A percentile compares a stretch with the other conserved stretches of the same genome.
These are phyloP conservation scores for Microcebus murinus DNA, from an alignment of 2,113 vertebrate species.

Conservation along the genomic window DNA sequence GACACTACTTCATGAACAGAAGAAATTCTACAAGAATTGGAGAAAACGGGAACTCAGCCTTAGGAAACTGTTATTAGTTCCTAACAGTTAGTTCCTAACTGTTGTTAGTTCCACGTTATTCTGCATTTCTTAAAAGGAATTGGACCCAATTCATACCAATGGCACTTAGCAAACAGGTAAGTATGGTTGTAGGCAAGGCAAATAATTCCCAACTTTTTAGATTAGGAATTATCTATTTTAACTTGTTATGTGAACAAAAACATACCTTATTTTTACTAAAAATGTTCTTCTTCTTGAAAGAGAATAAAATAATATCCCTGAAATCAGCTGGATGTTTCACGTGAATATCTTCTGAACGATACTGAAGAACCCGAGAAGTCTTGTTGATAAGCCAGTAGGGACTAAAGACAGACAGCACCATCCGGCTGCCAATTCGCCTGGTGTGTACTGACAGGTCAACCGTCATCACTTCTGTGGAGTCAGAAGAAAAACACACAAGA, in stretches of 20 bases:
- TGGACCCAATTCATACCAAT: background rate
- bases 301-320: constrained; percentile 94
- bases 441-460: constrained; percentile 91
- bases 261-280: constrained; percentile 97
- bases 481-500: constrained; percentile 87
- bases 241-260: background rate
- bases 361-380: constrained; percentile 95
- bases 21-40: background rate
- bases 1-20: background rate
- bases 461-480: constrained; percentile 78
- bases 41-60: background rate
- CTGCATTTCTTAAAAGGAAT: background rate
- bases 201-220: background rate
- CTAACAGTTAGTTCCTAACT: background rate
- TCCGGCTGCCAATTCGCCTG: constrained; percentile 70
- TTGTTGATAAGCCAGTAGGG: constrained; percentile 99
- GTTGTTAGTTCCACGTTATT: background rate
- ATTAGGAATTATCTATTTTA: constrained; percentile 8
- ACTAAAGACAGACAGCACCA: constrained; percentile 93
- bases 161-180: background rate
- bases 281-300: constrained; percentile 95
- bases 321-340: constrained; percentile 95
- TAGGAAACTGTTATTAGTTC: background rate
- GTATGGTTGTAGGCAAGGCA: background rate
- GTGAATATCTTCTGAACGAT: constrained; percentile 91